Base-by-base conservation (phyloP, 23 tunicate species). In the Phallusia fumigata region DNA sequence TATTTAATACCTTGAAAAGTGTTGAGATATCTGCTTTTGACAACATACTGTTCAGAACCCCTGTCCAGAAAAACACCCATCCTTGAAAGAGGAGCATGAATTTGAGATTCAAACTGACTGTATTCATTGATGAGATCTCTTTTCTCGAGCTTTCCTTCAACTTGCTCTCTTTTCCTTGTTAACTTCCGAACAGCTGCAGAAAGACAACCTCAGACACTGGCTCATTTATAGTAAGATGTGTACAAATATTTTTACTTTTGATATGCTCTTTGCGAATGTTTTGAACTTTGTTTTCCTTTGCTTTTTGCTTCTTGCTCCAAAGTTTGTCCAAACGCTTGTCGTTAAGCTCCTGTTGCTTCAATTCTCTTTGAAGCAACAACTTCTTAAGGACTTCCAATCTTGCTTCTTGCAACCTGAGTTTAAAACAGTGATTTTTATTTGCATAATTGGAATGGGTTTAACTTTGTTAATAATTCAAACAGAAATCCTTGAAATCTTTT, bases 11-110 rank as follows among this genome's bases (percentile, higher is more conserved):
- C 98, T 84, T 94, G 94, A 76, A 84, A 95, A 36, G 95, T 95
- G 77, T 90, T 83, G 58, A 95, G 89, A 74, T 95, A 95, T 80
- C 83, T 79, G 78, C 95, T 90, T 75, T 84, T 81, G 32, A 95
- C 99, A n/a, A 90, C 95, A 74, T 83, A 95, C 53, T 90, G 99
- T 65, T 95, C 99, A 0, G 99, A 90, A 0, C 92, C 92, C 0
- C 95, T 81, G 80, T 95, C 99, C n/a, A 95, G 84, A 80, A 95
- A 90, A 44, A 95, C 99, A 30, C 99, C 95, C 31, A 95, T 36
- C 33, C 95, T 84, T 2, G 95, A 79, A 50, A 83, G n/a, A 15
- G 99, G 99, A 75, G 95, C 95, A 75, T 90, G 90, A 26, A 84
- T 88, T 79, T 95, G 91, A 8, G 99, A 95, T 30, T 82, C 89